phyloP scores from a whole-genome alignment of 2,797 vertebrate species.

The Petrocephalus sullivani region DNA sequence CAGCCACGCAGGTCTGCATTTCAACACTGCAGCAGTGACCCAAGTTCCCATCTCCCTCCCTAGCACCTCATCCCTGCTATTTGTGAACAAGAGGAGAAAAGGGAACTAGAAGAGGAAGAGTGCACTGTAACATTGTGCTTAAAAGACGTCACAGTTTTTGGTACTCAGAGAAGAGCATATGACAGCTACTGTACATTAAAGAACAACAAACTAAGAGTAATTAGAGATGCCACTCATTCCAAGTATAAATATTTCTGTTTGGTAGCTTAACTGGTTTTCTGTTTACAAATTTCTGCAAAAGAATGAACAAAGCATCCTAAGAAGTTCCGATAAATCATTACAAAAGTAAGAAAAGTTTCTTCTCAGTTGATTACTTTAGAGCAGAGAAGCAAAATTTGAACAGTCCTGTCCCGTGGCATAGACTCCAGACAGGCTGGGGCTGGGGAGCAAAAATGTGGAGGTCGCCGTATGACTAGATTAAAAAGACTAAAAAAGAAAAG shows the following conservation, averaged over 20 bases:
- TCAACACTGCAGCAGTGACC: background rate
- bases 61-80: background rate
- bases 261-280: background rate
- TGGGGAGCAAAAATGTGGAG: background rate
- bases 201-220: background rate
- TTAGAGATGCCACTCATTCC: background rate
- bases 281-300: background rate
- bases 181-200: background rate
- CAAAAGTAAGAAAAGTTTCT: background rate
- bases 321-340: background rate
- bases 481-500: background rate
- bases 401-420: conserved; percentile 10
- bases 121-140: conserved; percentile 9
- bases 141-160: conserved; percentile 25
- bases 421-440: background rate
- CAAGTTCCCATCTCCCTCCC: background rate
- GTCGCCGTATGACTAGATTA: background rate
- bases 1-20: background rate
- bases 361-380: background rate
- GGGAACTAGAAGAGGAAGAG: background rate
- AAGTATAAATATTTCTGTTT: background rate
- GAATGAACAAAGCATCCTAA: background rate
- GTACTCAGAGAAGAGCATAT: conserved; percentile 2
- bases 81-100: background rate
- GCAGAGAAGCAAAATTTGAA: background rate